These are phyloP conservation scores for Mandrillus leucophaeus DNA, from an alignment of 2,113 vertebrate genomes.

Conservation along the genomic window DNA sequence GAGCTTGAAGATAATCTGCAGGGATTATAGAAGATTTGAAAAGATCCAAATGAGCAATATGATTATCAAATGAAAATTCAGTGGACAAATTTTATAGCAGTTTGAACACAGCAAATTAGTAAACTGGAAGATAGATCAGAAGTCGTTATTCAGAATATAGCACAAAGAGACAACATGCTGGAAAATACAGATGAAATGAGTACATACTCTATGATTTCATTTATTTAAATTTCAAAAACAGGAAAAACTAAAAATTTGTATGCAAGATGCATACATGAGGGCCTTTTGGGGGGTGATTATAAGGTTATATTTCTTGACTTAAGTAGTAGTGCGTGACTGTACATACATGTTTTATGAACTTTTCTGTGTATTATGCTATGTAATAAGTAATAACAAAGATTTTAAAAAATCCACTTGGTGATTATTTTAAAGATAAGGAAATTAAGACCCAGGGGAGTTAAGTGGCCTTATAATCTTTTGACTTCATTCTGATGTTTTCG, in stretches of 20 bases:
- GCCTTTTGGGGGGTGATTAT: neutral
- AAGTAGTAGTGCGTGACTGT: neutral
- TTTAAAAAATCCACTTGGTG: neutral
- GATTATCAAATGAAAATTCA: neutral
- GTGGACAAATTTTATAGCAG: neutral
- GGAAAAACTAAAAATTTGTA: neutral
- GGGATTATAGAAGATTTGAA: slow-evolving; percentile 4
- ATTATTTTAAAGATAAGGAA: slow-evolving; percentile 43
- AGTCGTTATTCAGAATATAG: neutral
- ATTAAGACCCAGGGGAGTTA: neutral
- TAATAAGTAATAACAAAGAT: neutral
- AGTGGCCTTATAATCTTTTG: neutral
- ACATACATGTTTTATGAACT: neutral
- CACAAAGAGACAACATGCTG: neutral
- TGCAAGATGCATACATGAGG: neutral
- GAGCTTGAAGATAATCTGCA: neutral
- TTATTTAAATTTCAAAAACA: neutral
- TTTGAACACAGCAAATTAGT: neutral
- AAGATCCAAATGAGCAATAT: slow-evolving; percentile 10
- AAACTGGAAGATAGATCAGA: neutral
- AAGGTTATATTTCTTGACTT: neutral
- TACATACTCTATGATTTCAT: neutral
- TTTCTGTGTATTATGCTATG: neutral
- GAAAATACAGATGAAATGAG: neutral
- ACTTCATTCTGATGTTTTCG: neutral